Base-by-base conservation (phyloP, 2,888 invertebrate species). In the Trichopoda pennipes region DNA sequence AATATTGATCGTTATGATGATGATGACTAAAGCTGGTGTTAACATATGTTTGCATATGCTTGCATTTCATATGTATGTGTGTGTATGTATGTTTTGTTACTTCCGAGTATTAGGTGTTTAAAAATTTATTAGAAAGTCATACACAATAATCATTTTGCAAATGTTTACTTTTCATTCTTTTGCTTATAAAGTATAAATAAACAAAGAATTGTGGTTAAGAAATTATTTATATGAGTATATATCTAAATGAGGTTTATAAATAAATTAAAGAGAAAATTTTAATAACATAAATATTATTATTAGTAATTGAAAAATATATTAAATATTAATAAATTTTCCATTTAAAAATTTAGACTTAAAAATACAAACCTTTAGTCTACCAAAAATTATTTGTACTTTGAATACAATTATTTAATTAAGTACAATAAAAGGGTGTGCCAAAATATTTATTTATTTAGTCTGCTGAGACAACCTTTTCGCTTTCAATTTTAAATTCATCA, bases 71-170 rank as follows among this genome's bases (percentile, higher is more conserved):
- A 38, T 17, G 38, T 38, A 7, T 38, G 12, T 38, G 38, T 38
- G 12, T 38, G 12, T 35, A 7, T 14, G 21, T 38, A 8, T 42
- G 58, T 10, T 17, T 35, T 17, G n/a, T 35, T 63, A 60, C 61
- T 77, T 64, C 63, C 56, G 70, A 78, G 42, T 70, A 70, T 70
- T 38, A 51, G 28, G n/a, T 64, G 58, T 42, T 32, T 72, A 32
- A 42, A 28, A 53, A 44, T 66, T 72, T 35, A 64, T 79, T 78
- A 58, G 72, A 79, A 66, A 79, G 66, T 66, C 38, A 12, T 53
- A n/a, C n/a, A n/a, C n/a, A n/a, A n/a, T n/a, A 47, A 16, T 53
- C 49, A 66, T 56, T 38, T 74, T 56, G 3, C 14, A 17, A 56
- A 64, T 56, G 35, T 47, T 64, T 74, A 56, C 6, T 44, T 47